A percentile compares a stretch with the other conserved stretches of the same genome.
phyloP scores from a whole-genome alignment of 2,797 vertebrate species.

The Simalia tracyae region DNA sequence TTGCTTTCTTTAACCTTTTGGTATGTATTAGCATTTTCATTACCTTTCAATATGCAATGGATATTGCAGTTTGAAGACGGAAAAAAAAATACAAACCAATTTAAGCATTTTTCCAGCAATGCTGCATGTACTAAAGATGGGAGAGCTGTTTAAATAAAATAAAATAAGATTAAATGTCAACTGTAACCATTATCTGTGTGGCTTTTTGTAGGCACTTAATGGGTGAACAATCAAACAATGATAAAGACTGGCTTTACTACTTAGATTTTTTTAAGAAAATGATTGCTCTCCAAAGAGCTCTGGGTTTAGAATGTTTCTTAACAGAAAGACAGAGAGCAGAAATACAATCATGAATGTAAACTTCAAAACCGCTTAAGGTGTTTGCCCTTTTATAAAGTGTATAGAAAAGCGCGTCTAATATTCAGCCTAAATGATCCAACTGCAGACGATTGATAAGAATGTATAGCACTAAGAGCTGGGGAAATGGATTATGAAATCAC shows the following conservation, averaged over 20 bases:
- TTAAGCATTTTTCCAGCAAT: constrained; percentile 30
- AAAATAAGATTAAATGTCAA: constrained; percentile 39
- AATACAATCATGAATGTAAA: constrained; percentile 62
- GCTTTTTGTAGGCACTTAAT: background rate
- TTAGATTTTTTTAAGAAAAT: constrained; percentile 26
- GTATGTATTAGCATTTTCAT: constrained; percentile 19
- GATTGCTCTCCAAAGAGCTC: constrained; percentile 25
- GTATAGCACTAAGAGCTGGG: constrained; percentile 23
- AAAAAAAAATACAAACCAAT: constrained; percentile 29
- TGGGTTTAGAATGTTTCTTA: constrained; percentile 25
- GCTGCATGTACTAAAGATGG: background rate
- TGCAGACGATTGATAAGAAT: constrained; percentile 67
- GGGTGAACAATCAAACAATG: constrained; percentile 29
- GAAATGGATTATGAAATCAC: constrained; percentile 50
- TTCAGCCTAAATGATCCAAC: constrained; percentile 49
- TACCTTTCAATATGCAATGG: constrained; percentile 7
- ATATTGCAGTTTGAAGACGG: constrained; percentile 6
- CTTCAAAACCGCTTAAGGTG: constrained; percentile 52
- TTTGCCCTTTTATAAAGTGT: constrained; percentile 66
- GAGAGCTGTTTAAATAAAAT: background rate
- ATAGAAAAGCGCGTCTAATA: constrained; percentile 53
- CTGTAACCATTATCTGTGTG: constrained; percentile 17
- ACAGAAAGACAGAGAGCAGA: constrained; percentile 26
- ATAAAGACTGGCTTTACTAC: background rate
- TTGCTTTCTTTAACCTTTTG: constrained; percentile 19